A percentile compares a stretch with the other conserved stretches of the same genome.
phyloP scores from a whole-genome alignment of 2,888 invertebrate genomes.

The Heterodera filipjevi region DNA sequence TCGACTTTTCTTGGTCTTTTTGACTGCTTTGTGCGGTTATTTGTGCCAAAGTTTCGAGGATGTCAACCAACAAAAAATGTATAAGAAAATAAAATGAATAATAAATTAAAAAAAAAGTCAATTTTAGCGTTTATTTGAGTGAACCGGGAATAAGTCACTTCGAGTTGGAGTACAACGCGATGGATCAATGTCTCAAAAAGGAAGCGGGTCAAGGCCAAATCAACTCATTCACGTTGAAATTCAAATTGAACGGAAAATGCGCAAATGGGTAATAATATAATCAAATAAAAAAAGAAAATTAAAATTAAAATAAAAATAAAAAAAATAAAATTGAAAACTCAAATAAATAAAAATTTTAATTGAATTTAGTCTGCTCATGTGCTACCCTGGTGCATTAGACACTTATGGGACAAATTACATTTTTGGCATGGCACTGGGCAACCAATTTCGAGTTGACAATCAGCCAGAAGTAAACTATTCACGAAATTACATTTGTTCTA shows the following conservation, averaged over 20 bases:
- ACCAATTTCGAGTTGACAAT: background rate
- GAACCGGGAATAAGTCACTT: background rate
- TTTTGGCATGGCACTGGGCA: background rate
- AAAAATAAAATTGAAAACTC: too few species aligned
- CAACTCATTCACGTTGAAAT: background rate
- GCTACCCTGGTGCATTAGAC: background rate
- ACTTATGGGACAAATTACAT: background rate
- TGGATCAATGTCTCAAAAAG: background rate
- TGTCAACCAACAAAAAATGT: background rate
- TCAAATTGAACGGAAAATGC: background rate
- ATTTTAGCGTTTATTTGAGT: constrained; percentile 3
- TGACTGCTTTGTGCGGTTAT: too few species aligned
- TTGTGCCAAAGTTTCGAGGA: too few species aligned
- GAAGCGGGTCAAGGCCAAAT: background rate
- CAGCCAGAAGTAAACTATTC: background rate
- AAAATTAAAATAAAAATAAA: background rate
- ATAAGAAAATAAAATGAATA: background rate
- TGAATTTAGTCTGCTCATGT: background rate
- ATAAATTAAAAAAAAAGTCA: background rate
- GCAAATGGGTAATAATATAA: background rate
- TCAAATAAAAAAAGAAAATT: background rate
- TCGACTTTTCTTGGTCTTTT: too few species aligned
- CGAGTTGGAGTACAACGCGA: background rate
- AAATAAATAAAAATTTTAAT: background rate
- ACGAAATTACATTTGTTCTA: too few species aligned